A percentile compares a stretch with the other conserved stretches of the same genome.
These are phyloP conservation scores for Periparus ater DNA, from an alignment of 2,797 vertebrate species.

Conservation along the genomic window DNA sequence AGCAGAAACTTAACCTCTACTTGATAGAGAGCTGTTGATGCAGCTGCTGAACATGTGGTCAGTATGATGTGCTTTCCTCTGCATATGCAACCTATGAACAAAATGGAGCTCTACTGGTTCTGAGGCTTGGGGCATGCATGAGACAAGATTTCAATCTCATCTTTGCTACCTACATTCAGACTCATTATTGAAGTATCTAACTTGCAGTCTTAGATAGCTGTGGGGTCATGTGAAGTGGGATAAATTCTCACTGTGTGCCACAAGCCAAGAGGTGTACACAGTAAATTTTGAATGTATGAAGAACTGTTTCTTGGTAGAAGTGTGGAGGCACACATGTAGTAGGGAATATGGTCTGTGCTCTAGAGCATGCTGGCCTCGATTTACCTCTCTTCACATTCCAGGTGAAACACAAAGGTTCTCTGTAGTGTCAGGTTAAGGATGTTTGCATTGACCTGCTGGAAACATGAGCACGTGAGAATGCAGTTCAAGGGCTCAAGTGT, in stretches of 20 bases:
- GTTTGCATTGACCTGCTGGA: not conserved
- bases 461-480: not conserved
- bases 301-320: not conserved
- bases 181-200: not conserved
- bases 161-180: not conserved
- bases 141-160: not conserved
- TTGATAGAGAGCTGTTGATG: not conserved
- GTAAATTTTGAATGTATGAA: not conserved
- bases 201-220: not conserved
- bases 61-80: not conserved
- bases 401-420: not conserved
- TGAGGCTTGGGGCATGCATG: not conserved
- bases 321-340: not conserved
- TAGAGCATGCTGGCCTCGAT: not conserved
- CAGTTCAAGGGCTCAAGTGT: not conserved
- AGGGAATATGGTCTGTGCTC: not conserved
- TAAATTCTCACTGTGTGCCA: not conserved
- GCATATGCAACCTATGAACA: fast-evolving
- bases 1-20: not conserved
- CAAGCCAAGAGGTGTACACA: not conserved
- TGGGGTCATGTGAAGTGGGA: not conserved
- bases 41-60: not conserved
- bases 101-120: not conserved
- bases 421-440: not conserved
- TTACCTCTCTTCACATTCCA: not conserved